These are phyloP conservation scores for Eupsilia transversa DNA, from an alignment of 2,888 invertebrate genomes.

Conservation along the genomic window DNA sequence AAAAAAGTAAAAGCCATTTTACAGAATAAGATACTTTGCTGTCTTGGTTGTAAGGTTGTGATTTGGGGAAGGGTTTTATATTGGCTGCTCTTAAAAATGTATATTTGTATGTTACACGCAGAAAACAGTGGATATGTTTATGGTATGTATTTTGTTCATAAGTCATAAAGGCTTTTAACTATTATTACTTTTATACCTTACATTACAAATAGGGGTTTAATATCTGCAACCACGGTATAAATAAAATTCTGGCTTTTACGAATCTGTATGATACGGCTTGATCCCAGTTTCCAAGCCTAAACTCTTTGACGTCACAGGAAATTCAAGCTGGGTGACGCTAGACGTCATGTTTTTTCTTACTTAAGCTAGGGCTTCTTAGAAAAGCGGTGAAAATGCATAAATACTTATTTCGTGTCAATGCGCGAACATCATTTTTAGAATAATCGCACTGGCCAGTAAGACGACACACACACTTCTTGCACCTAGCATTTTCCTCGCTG, in stretches of 20 bases:
- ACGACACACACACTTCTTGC: too few species aligned
- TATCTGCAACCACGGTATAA: not conserved
- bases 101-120: constrained; percentile 79
- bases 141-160: constrained; percentile 80
- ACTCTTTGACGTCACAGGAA: not conserved
- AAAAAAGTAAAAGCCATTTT: not conserved
- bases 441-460: too few species aligned
- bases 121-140: constrained; percentile 87
- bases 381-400: too few species aligned
- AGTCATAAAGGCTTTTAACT: not conserved
- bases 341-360: not conserved
- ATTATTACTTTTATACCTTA: not conserved
- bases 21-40: not conserved
- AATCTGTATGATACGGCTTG: not conserved
- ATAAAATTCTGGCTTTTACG: not conserved
- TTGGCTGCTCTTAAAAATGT: not conserved
- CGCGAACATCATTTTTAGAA: too few species aligned
- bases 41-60: not conserved
- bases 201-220: not conserved
- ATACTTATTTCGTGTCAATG: too few species aligned
- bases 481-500: too few species aligned
- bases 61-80: not conserved
- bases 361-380: not conserved
- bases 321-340: not conserved
- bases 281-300: not conserved